These are phyloP conservation scores for Pteropus alecto DNA, from an alignment of 2,113 vertebrate genomes.

Conservation along the genomic window DNA sequence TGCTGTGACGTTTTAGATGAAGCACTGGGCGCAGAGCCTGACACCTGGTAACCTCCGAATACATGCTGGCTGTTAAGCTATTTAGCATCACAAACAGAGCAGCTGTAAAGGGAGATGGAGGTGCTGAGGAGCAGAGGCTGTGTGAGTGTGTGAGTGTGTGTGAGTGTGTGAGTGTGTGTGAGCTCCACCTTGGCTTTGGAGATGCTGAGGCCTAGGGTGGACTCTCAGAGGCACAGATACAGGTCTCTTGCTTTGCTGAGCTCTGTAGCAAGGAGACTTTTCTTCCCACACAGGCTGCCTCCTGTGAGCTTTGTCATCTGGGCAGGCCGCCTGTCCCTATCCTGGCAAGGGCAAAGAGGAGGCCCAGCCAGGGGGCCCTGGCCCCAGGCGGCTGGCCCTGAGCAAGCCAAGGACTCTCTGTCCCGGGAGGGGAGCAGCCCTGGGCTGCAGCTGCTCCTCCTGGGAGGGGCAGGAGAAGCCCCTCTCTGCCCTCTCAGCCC, in stretches of 20 bases:
- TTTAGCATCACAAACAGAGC: background rate
- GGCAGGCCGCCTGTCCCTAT: background rate
- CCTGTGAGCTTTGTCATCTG: background rate
- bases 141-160: background rate
- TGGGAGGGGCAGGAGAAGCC: background rate
- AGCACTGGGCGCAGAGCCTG: background rate
- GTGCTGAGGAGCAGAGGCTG: background rate
- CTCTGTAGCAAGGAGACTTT: background rate
- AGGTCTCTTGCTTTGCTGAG: background rate
- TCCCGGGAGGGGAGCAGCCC: background rate
- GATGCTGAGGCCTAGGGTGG: background rate
- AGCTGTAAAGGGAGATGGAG: background rate
- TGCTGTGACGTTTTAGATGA: background rate
- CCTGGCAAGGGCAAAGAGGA: background rate
- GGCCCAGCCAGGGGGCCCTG: slow-evolving; percentile 27
- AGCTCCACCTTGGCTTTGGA: background rate
- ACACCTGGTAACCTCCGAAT: no score
- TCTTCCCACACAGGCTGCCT: background rate
- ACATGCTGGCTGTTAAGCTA: background rate
- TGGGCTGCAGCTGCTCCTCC: slow-evolving; percentile 44
- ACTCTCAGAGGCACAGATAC: background rate
- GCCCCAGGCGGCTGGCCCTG: background rate
- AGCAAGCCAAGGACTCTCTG: slow-evolving; percentile 49
- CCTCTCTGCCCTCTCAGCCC: background rate
- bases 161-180: background rate